Percentiles rank a stretch among this genome's conserved stretches.
Conservation (phyloP, 2,113 vertebrate species). For the Heterocephalus glaber region DNA sequence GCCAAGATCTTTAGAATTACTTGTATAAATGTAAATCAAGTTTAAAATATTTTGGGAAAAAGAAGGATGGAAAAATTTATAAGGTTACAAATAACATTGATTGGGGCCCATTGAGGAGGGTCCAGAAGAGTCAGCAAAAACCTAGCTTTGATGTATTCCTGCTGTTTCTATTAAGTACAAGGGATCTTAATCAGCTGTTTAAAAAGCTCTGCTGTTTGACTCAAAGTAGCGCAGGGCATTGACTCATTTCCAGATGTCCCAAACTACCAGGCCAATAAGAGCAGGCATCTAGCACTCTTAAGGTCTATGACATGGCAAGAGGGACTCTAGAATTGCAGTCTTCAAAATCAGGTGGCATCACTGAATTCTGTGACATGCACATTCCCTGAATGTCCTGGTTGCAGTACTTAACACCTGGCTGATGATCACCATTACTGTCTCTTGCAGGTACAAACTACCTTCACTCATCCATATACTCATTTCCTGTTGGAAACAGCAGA, state of each 20-base stretch:
- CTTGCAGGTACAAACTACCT: not conserved
- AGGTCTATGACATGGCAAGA: not conserved
- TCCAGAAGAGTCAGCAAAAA: not conserved
- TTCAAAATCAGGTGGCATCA: not conserved
- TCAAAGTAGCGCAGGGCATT: not conserved
- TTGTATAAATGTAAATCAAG: not conserved
- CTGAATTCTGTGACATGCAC: not conserved
- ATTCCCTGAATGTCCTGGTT: not conserved
- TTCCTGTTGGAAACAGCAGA: constrained; percentile 63
- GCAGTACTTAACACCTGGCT: constrained; percentile 55
- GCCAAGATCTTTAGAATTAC: not conserved
- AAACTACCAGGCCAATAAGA: not conserved
- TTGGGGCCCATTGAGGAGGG: not conserved
- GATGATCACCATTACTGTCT: constrained; percentile 5
- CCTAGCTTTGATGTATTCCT: not conserved
- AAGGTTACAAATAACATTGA: not conserved
- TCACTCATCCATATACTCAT: constrained; percentile 59
- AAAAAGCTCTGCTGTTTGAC: not conserved
- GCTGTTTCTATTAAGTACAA: not conserved
- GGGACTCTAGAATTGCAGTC: not conserved
- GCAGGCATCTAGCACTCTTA: not conserved
- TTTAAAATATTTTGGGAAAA: not conserved
- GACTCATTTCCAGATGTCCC: not conserved
- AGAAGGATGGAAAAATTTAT: not conserved
- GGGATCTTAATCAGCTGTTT: not conserved